Percentiles rank a stretch among this genome's conserved stretches.
Conservation (phyloP, 2,113 vertebrate genomes). For the Nannobrachium achirus region DNA sequence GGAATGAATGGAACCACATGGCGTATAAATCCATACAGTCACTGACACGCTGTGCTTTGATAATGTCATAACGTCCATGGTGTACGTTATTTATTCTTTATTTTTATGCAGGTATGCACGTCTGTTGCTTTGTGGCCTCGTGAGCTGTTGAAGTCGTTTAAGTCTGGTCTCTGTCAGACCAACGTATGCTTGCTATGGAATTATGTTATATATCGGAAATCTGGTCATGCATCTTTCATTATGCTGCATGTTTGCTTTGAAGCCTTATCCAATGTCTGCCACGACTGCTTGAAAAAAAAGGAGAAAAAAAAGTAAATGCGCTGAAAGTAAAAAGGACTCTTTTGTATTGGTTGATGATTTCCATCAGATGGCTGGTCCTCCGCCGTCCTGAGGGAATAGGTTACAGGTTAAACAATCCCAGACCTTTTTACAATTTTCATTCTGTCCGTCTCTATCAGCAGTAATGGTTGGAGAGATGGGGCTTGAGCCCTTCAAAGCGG, state of each 20-base stretch:
- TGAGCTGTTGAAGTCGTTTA: background rate
- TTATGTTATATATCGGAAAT: background rate
- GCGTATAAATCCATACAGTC: constrained; percentile 16
- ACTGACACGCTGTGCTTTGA: background rate
- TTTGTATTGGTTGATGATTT: background rate
- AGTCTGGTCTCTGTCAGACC: background rate
- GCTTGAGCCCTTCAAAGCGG: constrained; percentile 47
- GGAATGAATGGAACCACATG: constrained; percentile 5
- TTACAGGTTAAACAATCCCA: constrained; percentile 6
- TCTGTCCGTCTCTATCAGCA: constrained; percentile 20
- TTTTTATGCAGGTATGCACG: background rate
- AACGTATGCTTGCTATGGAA: background rate
- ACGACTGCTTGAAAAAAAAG: background rate
- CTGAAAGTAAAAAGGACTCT: background rate
- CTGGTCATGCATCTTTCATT: background rate
- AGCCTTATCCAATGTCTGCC: background rate
- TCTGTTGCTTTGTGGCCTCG: background rate
- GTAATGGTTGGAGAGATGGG: background rate
- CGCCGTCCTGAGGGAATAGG: constrained; percentile 3
- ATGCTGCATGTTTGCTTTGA: background rate
- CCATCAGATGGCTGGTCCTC: background rate
- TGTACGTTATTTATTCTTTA: background rate
- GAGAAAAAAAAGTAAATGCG: background rate
- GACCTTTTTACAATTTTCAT: constrained; percentile 1
- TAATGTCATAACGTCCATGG: background rate